Evolutionary conservation across 2,888 invertebrate species (phyloP).

Genomic region (Athrips mouffetella): DNA sequence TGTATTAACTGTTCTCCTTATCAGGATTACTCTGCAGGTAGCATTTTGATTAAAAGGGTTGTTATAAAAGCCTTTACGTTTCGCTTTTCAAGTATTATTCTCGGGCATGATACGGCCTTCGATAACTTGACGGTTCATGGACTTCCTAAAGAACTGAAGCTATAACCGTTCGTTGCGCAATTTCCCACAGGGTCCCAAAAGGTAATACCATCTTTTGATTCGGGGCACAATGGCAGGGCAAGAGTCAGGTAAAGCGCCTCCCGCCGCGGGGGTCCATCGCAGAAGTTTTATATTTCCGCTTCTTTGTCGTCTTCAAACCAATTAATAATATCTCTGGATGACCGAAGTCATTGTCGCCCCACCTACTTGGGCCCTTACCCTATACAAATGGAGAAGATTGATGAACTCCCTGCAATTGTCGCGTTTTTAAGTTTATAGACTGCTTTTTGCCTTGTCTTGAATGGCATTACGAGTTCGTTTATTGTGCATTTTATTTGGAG

Average conservation of each 20-base stretch:
- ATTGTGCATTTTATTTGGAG: slow-evolving; percentile 29
- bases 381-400: slow-evolving; percentile 69
- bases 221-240: slow-evolving; percentile 69
- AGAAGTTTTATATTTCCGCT: slow-evolving; percentile 78
- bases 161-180: slow-evolving; percentile 66
- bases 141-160: slow-evolving; percentile 36
- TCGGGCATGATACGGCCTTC: slow-evolving; percentile 48
- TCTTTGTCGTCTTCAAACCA: slow-evolving; percentile 70
- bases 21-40: slow-evolving; percentile 45
- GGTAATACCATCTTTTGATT: slow-evolving; percentile 70
- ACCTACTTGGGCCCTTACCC: slow-evolving; percentile 47
- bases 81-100: slow-evolving; percentile 42
- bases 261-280: slow-evolving; percentile 65
- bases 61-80: slow-evolving; percentile 41
- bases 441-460: slow-evolving; percentile 55
- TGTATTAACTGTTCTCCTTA: slow-evolving; percentile 42
- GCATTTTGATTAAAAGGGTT: slow-evolving; percentile 51
- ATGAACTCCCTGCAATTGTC: slow-evolving; percentile 73
- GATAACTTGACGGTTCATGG: slow-evolving; percentile 48
- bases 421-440: slow-evolving; percentile 67
- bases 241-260: slow-evolving; percentile 76
- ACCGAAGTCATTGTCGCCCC: slow-evolving; percentile 70
- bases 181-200: slow-evolving; percentile 72
- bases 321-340: slow-evolving; percentile 77
- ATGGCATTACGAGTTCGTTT: slow-evolving; percentile 40